Evolutionary conservation across 2,113 vertebrate species (phyloP), one percentile per base, ranked within the genome.

Genomic region (Platichthys flesus): DNA sequence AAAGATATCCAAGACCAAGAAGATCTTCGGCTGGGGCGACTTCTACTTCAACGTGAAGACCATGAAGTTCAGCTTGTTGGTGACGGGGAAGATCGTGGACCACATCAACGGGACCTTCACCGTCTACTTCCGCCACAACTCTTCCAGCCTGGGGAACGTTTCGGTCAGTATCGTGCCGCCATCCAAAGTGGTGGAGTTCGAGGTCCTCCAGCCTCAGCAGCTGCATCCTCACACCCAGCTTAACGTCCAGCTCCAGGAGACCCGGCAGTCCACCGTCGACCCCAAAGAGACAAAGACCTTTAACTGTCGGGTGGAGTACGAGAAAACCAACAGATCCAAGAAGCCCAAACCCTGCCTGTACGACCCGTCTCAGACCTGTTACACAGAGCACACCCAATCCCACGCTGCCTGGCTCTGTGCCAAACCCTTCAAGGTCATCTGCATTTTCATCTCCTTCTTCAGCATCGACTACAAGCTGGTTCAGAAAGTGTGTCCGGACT

Each of bases 371-470:
- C 95, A 97, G 89, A 96, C 96, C 88, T 99, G 98, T 91, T 99
- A 96, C 94, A 97, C 97, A 0, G 98, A 99, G 92, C 96, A 99
- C 90, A 99, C 96, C 74, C 97, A 99, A 91, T 98, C 97, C 86
- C 96, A 99, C 0, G 96, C 97, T 0, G 95, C 97, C 82, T 99
- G 98, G 98, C 96, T 98, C 8, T 99, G 98, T 20, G 95, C 97
- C 85, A 99, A 99, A 84, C 98, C 98, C 85, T 99, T 99, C 94
- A 99, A 99, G 89, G 97, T 99, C 89, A 99, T 99, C 93, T 99
- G 98, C 91, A 98, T 99, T 91, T 99, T 99, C 93, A 97, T 99
- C 91, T 98, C 97, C 79, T 99, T 99, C 95, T 97, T 97, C 83
- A 99, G 98, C 91, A 96, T 97, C 72, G 97, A 99, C 88, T 99